Conservation (phyloP, 2,888 invertebrate species). For the Microctonus aethiopoides region DNA sequence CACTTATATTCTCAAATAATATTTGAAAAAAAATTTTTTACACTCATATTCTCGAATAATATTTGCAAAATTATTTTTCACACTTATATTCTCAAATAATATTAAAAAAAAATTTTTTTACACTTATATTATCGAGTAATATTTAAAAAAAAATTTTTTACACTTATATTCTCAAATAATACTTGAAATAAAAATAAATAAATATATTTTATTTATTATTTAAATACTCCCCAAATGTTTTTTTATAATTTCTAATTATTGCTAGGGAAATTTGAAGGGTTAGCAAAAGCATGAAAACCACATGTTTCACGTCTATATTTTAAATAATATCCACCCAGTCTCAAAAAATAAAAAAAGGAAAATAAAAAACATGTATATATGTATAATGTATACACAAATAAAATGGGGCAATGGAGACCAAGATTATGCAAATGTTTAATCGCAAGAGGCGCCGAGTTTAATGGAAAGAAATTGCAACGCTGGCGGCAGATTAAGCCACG, state of each 20-base stretch:
- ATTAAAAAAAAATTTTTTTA: no score
- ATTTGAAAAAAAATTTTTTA: no score
- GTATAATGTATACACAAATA: constrained; percentile 19
- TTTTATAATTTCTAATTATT: background rate
- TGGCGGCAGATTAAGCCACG: constrained; percentile 64
- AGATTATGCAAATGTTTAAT: constrained; percentile 67
- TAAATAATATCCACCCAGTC: background rate
- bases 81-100: no score
- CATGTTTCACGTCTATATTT: constrained; percentile 6
- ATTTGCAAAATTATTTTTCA: no score
- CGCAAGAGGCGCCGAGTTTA: constrained; percentile 58
- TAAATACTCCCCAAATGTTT: background rate
- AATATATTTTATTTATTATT: background rate
- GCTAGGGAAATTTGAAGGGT: background rate
- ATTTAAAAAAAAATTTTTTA: no score
- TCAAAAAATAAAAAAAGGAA: background rate
- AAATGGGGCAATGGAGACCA: constrained; percentile 23
- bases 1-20: no score
- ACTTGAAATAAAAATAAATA: no score
- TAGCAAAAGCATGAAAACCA: background rate
- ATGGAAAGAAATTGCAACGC: constrained; percentile 66
- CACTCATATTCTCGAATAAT: no score
- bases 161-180: no score
- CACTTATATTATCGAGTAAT: no score
- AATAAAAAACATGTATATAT: background rate